Conservation (phyloP, 2,113 vertebrate species). For the Rhinopomastus cyanomelas region DNA sequence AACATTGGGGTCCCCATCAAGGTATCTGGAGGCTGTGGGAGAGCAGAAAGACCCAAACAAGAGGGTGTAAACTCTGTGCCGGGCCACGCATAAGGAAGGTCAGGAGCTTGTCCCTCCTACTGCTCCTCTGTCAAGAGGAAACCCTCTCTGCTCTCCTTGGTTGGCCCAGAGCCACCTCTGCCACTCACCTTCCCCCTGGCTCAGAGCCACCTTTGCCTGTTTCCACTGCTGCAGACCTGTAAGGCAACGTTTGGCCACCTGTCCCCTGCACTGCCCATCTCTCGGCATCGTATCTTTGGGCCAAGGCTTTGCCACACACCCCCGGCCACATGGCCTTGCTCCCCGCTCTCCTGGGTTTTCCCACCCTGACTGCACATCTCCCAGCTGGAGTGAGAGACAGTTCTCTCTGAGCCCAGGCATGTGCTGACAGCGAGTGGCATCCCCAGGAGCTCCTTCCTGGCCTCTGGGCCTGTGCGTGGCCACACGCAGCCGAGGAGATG, state of each 20-base stretch:
- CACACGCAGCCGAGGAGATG: background rate
- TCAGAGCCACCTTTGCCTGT: background rate
- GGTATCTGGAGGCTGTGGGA: background rate
- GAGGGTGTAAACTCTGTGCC: background rate
- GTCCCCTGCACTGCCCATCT: background rate
- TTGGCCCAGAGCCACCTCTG: background rate
- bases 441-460: background rate
- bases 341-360: background rate
- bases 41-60: background rate
- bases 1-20: background rate
- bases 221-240: background rate
- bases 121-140: background rate
- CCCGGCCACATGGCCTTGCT: background rate
- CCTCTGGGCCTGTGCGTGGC: background rate
- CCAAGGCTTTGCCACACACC: background rate
- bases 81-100: background rate
- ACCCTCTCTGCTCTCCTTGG: background rate
- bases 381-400: background rate
- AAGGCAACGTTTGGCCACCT: background rate
- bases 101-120: background rate
- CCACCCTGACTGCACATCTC: background rate
- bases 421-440: background rate
- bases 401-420: conserved; percentile 6
- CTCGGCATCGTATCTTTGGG: background rate
- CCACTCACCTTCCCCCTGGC: background rate